Conservation (phyloP, 2,113 vertebrate species). For the Xiphophorus couchianus region DNA sequence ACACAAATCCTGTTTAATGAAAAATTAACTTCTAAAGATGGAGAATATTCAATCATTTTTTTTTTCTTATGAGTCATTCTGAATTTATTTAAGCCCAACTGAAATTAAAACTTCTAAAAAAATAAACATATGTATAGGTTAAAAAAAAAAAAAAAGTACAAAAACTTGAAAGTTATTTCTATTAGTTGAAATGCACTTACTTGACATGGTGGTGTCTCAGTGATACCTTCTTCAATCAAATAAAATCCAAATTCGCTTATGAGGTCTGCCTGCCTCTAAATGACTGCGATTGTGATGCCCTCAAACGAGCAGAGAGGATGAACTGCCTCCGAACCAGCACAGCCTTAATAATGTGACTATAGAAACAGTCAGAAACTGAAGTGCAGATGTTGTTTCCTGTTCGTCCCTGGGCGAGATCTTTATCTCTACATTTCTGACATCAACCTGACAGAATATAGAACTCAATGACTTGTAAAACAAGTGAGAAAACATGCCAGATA, state of each 20-base stretch:
- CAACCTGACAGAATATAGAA: background rate
- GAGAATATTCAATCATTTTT: background rate
- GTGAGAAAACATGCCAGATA: background rate
- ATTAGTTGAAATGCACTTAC: constrained; percentile 33
- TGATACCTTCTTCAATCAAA: constrained; percentile 1
- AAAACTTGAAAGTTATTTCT: background rate
- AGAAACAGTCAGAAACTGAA: constrained; percentile 5
- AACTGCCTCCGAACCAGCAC: background rate
- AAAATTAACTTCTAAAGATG: background rate
- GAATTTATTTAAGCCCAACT: background rate
- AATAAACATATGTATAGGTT: background rate
- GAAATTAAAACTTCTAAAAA: background rate
- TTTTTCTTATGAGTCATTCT: background rate
- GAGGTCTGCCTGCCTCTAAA: background rate
- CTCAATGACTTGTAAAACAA: too few species aligned
- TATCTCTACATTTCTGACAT: constrained; percentile 40
- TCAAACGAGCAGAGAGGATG: background rate
- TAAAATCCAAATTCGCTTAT: background rate
- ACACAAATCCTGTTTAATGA: background rate
- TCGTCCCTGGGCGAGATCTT: constrained; percentile 28
- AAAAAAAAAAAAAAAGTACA: background rate
- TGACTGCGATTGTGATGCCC: background rate
- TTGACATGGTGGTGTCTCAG: constrained; percentile 38
- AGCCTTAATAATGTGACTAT: background rate
- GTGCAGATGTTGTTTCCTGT: constrained; percentile 46